A percentile compares a stretch with the other conserved stretches of the same genome.
phyloP scores from a whole-genome alignment of 1,140 invertebrate species.

The Platyura marginata region DNA sequence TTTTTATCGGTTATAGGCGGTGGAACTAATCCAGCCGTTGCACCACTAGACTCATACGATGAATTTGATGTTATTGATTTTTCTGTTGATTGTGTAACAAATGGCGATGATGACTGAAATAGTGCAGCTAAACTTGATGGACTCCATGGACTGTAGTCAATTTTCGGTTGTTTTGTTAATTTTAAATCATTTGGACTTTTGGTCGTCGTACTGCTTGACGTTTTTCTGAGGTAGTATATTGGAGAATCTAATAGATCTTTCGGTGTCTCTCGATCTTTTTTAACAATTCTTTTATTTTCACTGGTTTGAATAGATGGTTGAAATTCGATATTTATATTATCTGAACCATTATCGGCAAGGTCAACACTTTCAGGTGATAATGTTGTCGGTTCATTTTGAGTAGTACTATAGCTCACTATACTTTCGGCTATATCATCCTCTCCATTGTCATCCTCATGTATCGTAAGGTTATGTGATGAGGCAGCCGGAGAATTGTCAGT shows the following conservation, averaged over 20 bases:
- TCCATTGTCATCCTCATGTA: not conserved
- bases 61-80: slow-evolving; percentile 17
- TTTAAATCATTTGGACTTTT: not conserved
- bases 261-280: slow-evolving; percentile 7
- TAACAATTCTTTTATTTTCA: not conserved
- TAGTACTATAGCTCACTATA: not conserved
- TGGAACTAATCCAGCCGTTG: slow-evolving; percentile 5
- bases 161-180: not conserved
- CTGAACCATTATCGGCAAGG: not conserved
- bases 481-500: slow-evolving; percentile 5
- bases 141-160: slow-evolving; percentile 3
- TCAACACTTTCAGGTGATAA: not conserved
- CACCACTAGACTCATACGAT: slow-evolving; percentile 10
- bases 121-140: slow-evolving; percentile 11
- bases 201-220: not conserved
- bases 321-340: not conserved
- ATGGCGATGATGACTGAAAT: slow-evolving; percentile 19
- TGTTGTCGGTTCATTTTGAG: not conserved
- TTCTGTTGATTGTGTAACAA: slow-evolving; percentile 13
- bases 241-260: slow-evolving; percentile 19
- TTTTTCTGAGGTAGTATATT: slow-evolving; percentile 9
- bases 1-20: slow-evolving; percentile 12
- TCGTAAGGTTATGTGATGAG: slow-evolving; percentile 4
- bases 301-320: not conserved
- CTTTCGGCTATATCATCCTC: not conserved